Evolutionary conservation across 2,113 vertebrate genomes (phyloP), one percentile per base, ranked within the genome.

Genomic region (Oncorhynchus clarkii): DNA sequence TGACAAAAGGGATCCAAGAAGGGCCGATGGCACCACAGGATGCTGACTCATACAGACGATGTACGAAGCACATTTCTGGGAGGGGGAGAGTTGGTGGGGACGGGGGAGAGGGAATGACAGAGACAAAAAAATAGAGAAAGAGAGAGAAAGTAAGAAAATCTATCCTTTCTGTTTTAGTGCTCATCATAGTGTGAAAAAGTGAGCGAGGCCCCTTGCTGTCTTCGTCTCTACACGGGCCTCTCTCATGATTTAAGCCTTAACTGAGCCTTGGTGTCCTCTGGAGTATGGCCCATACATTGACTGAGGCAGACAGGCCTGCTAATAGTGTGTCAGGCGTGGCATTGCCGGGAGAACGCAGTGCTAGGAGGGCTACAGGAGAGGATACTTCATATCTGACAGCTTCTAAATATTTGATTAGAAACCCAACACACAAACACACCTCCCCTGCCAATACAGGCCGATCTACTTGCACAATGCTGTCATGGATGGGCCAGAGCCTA

Each of bases 331-430:
- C 87, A 87, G 77, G 82, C 84, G 65, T 72, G 82, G 77, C 72
- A 3, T 79, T 62, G 78, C 84, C 71, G 16, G 3, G 39, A 70
- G 73, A 31, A 70, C 7, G 26, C 67, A 0, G 71, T 78, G 81
- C 85, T 78, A 82, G 76, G 72, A 74, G 86, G 82, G 82, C 76
- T 9, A 24, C 59, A 84, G 81, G 76, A 87, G 79, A 77, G 22
- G 67, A 86, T 85, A 78, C 82, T 78, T 89, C 83, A 83, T 66
- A 79, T 74, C 76, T 88, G 89, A 88, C 85, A 84, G 59, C 80
- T 87, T 80, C 83, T 80, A 78, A 86, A 51, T 77, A 45, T 82
- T 74, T 85, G 81, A 89, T 83, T 80, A 71, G 78, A 82, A 84
- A 68, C 62, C 69, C 45, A 39, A 74, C 73, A 57, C 68, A 75